Conservation (phyloP, 2,797 vertebrate species). For the Lithobates pipiens region DNA sequence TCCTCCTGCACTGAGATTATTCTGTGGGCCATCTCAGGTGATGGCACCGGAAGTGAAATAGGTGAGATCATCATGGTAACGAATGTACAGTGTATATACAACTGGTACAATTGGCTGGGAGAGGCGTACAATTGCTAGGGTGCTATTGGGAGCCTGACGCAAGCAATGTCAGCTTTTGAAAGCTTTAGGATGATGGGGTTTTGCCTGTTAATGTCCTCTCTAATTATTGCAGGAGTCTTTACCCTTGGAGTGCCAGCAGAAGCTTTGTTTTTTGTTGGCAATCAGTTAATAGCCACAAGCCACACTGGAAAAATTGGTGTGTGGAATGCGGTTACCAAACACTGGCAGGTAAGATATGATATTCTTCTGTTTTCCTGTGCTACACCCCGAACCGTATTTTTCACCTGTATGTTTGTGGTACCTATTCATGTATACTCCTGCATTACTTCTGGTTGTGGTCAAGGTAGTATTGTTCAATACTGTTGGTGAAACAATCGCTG, state of each 20-base stretch:
- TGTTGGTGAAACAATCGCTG: too few relatives aligned
- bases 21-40: constrained; percentile 86
- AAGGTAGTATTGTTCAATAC: too few relatives aligned
- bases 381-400: neutral
- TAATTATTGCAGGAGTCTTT: constrained; percentile 81
- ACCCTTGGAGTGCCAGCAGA: constrained; percentile 88
- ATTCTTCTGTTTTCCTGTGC: neutral
- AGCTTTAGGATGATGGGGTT: neutral
- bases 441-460: too few relatives aligned
- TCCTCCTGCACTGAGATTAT: constrained; percentile 88
- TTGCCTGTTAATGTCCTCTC: neutral
- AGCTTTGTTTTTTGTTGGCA: constrained; percentile 91
- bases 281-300: constrained; percentile 92
- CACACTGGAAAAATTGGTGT: constrained; percentile 91
- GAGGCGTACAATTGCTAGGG: too few relatives aligned
- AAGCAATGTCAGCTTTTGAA: neutral
- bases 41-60: constrained; percentile 88
- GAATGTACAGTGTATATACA: neutral
- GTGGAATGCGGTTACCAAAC: constrained; percentile 94
- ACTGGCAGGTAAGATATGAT: constrained; percentile 86
- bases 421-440: too few relatives aligned
- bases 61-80: constrained; percentile 71
- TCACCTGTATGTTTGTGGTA: neutral
- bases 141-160: neutral
- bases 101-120: too few relatives aligned